phyloP scores from a whole-genome alignment of 2,797 vertebrate species.

The Silurus aristotelis region DNA sequence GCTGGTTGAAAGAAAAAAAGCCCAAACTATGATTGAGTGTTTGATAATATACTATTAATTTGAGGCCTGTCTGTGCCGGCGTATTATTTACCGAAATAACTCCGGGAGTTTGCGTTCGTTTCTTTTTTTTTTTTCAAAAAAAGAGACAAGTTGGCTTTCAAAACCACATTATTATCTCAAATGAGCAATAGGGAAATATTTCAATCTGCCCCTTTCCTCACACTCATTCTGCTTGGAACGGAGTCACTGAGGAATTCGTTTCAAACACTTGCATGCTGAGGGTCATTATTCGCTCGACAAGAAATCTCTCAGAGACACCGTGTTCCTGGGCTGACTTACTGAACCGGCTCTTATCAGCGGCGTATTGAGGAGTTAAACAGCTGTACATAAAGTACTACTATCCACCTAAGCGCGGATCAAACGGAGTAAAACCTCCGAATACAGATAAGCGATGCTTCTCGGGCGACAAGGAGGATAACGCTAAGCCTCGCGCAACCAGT shows the following conservation, averaged over 20 bases:
- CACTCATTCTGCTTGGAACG: neutral
- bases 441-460: constrained; percentile 18
- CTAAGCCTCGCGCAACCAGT: neutral
- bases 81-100: constrained; percentile 33
- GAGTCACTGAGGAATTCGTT: constrained; percentile 25
- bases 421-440: constrained; percentile 12
- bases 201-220: neutral
- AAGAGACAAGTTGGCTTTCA: constrained; percentile 30
- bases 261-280: neutral
- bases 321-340: constrained; percentile 12
- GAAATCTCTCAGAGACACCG: constrained; percentile 1
- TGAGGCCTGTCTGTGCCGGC: constrained; percentile 18
- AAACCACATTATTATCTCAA: constrained; percentile 37
- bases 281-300: constrained; percentile 26
- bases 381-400: constrained; percentile 17
- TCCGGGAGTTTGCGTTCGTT: constrained; percentile 11
- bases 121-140: neutral
- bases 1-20: constrained; percentile 31
- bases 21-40: constrained; percentile 30
- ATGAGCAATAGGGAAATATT: constrained; percentile 23
- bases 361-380: constrained; percentile 3
- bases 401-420: constrained; percentile 27
- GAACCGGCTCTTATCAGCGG: constrained; percentile 30
- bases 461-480: neutral
- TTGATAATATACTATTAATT: constrained; percentile 42